Conservation (phyloP, 2,113 vertebrate species). For the Oreochromis niloticus region DNA sequence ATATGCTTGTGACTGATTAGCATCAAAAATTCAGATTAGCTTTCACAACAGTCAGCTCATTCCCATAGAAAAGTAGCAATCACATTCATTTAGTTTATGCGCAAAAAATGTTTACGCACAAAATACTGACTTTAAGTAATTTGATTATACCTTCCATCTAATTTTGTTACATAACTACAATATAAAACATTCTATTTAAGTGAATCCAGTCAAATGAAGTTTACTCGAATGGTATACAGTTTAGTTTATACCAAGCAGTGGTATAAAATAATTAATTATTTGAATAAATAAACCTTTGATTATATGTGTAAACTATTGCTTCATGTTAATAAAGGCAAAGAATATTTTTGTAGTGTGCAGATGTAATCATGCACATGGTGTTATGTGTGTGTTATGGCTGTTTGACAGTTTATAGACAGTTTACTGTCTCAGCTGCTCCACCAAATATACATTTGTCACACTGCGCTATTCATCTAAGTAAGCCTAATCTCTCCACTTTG, state of each 20-base stretch:
- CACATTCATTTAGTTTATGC: background rate
- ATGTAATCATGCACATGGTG: background rate
- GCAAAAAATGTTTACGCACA: background rate
- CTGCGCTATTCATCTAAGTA: background rate
- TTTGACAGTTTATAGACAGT: background rate
- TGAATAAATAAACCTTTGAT: background rate
- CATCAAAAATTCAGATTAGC: background rate
- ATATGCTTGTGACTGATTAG: background rate
- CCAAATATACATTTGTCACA: background rate
- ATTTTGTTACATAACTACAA: background rate
- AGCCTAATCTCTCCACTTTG: background rate
- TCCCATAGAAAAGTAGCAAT: background rate
- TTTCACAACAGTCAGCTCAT: background rate
- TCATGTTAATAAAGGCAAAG: background rate
- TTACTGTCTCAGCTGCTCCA: background rate
- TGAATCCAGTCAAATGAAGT: background rate
- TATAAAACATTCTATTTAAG: background rate
- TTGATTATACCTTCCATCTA: background rate
- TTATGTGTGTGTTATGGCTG: background rate
- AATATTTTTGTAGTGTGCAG: background rate
- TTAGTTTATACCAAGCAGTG: background rate
- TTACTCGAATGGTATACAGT: background rate
- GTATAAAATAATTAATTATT: background rate
- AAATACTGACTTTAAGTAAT: background rate
- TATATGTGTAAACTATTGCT: background rate